Evolutionary conservation across 2,797 vertebrate genomes (phyloP), one percentile per base, ranked within the genome.

Genomic region (Pangasius larnaudii): DNA sequence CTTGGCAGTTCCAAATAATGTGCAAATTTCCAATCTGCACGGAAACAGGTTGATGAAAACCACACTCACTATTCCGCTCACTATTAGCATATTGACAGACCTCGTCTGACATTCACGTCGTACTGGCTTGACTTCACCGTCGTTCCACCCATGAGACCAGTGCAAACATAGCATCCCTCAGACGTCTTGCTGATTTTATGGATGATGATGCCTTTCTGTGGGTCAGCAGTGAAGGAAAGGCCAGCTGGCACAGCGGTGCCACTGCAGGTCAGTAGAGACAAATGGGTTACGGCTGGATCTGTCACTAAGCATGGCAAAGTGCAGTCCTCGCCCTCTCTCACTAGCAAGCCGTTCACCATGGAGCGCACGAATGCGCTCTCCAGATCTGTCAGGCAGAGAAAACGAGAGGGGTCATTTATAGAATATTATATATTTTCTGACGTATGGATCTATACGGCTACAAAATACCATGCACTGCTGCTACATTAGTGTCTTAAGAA

Each of bases 261-360:
- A 0, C 96, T 92, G 0, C 97, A 99, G 19, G 88, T 97, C 87
- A 90, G 95, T 90, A 99, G 92, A 0, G 95, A 94, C 90, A 98
- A 93, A 84, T 90, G 88, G 0, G 90, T 94, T 92, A 98, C 94
- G 13, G 95, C 92, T 0, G 98, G 98, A 92, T 99, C 96, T 0
- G 98, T 98, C 89, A 97, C 96, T 0, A 97, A 95, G 89, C 98
- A 99, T 4, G 96, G 96, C 9, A 98, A 95, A 88, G 96, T 94
- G 10, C 95, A 93, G 86, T 98, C 96, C 7, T 93, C 96, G 19
- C 97, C 97, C 78, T 96, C 96, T 75, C 94, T 96, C 67, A 94
- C 97, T 59, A 97, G 91, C 69, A 96, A 92, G 84, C 49, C 74
- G 4, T 95, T 92, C 93, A 97, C 91, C 88, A 96, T 95, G 88